Evolutionary conservation across 1,140 invertebrate genomes (phyloP).

Genomic region (Maconellicoccus hirsutus): DNA sequence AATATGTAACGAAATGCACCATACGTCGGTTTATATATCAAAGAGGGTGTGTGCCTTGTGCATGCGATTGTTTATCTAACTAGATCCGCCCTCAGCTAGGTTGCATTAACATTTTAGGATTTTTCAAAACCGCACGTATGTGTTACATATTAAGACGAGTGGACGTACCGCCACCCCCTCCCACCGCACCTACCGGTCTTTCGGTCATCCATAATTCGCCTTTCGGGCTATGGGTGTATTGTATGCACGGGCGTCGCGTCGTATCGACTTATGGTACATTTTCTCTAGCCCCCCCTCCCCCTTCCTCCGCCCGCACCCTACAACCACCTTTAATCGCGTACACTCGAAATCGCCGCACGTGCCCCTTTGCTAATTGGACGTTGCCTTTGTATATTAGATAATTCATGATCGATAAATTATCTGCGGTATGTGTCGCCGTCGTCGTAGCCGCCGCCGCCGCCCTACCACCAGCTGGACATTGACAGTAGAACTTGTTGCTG

Average conservation of each 20-base stretch:
- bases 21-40: neutral
- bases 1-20: neutral
- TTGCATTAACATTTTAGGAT: constrained; percentile 9
- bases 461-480: neutral
- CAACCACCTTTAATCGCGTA: no score
- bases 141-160: neutral
- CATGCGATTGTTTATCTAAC: constrained; percentile 4
- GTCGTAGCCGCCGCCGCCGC: no score
- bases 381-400: neutral
- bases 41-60: neutral
- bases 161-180: no score
- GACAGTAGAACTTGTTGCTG: neutral
- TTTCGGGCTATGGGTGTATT: constrained; percentile 2
- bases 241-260: neutral
- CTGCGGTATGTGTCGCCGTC: neutral
- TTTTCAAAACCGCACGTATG: neutral
- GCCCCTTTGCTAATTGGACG: neutral
- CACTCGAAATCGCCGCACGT: neutral
- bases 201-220: neutral
- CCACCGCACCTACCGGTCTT: no score
- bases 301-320: no score
- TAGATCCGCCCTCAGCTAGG: neutral
- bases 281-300: neutral
- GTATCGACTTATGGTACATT: neutral
- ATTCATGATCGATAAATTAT: neutral